Evolutionary conservation across 2,888 invertebrate species (phyloP).

Genomic region (Sarcophaga carnaria): DNA sequence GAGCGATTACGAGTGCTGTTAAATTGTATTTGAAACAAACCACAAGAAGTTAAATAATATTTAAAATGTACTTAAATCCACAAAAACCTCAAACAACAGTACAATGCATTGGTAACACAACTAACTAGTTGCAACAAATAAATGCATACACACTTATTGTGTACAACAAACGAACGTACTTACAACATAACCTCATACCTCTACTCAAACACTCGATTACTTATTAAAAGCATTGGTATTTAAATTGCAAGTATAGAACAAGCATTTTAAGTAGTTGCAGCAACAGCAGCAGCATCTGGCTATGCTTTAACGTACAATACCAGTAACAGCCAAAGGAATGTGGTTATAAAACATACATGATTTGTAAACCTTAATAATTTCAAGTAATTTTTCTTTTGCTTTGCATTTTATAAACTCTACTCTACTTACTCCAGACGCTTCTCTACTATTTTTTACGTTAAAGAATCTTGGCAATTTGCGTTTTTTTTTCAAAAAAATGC

Average conservation of each 20-base stretch:
- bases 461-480: slow-evolving; percentile 52
- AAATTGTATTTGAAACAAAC: slow-evolving; percentile 61
- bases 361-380: slow-evolving; percentile 63
- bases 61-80: slow-evolving; percentile 70
- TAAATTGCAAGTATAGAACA: background rate
- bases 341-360: slow-evolving; percentile 55
- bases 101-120: slow-evolving; percentile 44
- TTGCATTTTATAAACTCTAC: slow-evolving; percentile 62
- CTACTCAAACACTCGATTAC: background rate
- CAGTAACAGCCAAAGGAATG: background rate
- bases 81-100: slow-evolving; percentile 66
- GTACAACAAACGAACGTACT: background rate
- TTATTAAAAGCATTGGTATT: background rate
- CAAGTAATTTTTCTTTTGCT: slow-evolving; percentile 43
- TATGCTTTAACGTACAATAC: background rate
- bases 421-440: slow-evolving; percentile 16
- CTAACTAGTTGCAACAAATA: slow-evolving; percentile 28
- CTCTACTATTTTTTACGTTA: slow-evolving; percentile 21
- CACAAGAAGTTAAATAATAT: slow-evolving; percentile 70
- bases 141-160: background rate
- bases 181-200: background rate
- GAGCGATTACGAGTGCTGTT: slow-evolving; percentile 14
- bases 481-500: background rate
- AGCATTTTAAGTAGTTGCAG: background rate
- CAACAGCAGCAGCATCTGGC: background rate